Percentiles rank a stretch among this genome's conserved stretches.
Evolutionary conservation across 2,113 vertebrate species (phyloP).

Genomic region (Brachyistius frenatus): DNA sequence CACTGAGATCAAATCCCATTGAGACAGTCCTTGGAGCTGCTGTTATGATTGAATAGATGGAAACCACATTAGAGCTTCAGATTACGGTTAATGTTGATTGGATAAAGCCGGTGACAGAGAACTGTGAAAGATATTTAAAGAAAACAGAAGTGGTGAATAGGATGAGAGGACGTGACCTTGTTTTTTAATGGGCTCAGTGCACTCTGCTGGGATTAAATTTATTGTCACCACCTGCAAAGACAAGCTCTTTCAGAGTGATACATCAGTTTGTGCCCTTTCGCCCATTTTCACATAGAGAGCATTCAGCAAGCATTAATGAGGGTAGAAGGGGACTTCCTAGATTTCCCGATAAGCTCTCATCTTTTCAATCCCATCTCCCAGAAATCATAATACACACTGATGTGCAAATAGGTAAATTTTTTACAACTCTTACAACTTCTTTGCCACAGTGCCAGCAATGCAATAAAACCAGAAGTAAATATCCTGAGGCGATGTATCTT

Average conservation of each 20-base stretch:
- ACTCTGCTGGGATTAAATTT: conserved; percentile 5
- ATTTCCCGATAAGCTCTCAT: conserved; percentile 44
- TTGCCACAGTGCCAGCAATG: background rate
- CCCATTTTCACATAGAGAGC: conserved; percentile 3
- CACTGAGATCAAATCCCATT: conserved; percentile 46
- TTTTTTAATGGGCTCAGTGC: conserved; percentile 4
- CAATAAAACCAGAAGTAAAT: conserved; percentile 25
- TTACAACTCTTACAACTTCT: background rate
- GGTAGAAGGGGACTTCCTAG: conserved; percentile 18
- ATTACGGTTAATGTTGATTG: conserved; percentile 46
- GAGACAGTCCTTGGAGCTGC: conserved; percentile 45
- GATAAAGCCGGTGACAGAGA: conserved; percentile 22
- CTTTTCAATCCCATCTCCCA: conserved; percentile 44
- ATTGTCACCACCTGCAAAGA: conserved; percentile 5
- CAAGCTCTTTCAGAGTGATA: background rate
- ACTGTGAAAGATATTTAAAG: conserved; percentile 38
- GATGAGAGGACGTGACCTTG: conserved; percentile 35
- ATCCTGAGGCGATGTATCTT: background rate
- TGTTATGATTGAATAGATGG: conserved; percentile 39
- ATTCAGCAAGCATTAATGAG: conserved; percentile 24
- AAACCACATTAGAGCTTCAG: conserved; percentile 55
- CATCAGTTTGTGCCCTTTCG: background rate
- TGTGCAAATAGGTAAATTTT: conserved; percentile 16
- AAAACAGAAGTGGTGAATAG: conserved; percentile 14
- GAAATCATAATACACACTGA: conserved; percentile 37